Evolutionary conservation across 1,140 invertebrate species (phyloP), one percentile per base, ranked within the genome.

Genomic region (Drosophila santomea): DNA sequence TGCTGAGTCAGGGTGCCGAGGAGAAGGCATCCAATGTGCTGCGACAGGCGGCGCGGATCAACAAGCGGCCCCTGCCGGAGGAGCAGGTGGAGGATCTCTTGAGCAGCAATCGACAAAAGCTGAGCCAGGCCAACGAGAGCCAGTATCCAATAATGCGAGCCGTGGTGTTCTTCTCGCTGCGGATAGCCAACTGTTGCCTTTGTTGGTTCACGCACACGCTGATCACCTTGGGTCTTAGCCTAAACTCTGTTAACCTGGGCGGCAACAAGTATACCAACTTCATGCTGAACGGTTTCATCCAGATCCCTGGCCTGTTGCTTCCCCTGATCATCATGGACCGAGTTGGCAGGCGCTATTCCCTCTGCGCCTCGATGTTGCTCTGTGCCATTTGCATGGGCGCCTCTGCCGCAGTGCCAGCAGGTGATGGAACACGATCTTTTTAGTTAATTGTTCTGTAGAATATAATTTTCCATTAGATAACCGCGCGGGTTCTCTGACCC

Each of bases 201-300:
- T 96, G 94, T 91, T 97, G 95, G 96, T 92, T 95, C 3, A 94
- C 95, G 0, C 94, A 94, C 68, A 94, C 95, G 0, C 95, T 97
- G 79, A 94, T 97, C 5, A 97, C 96, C 80, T 96, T 97, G 90
- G 97, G 96, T 0, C 90, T 97, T 12, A 96, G 96, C n/a, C 94
- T 97, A 43, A 97, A 96, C 84, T 95, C 96, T 0, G 96, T 96
- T 2, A 94, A 95, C 55, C 93, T 97, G 41, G 94, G 94, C 1
- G 96, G 96, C 23, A 95, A 96, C 84, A 95, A 94, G 80, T 96
- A 96, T 90, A 90, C 94, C 4, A 96, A 96, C 90, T 96, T 96
- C 75, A 95, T 96, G 52, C 91, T 96, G 2, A 95, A 95, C 59
- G 94, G 95, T 59, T 84, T 95, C n/a, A 94, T 96, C 50, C 96